Evolutionary conservation across 2,888 invertebrate genomes (phyloP).

Genomic region (Callimorpha dominula): DNA sequence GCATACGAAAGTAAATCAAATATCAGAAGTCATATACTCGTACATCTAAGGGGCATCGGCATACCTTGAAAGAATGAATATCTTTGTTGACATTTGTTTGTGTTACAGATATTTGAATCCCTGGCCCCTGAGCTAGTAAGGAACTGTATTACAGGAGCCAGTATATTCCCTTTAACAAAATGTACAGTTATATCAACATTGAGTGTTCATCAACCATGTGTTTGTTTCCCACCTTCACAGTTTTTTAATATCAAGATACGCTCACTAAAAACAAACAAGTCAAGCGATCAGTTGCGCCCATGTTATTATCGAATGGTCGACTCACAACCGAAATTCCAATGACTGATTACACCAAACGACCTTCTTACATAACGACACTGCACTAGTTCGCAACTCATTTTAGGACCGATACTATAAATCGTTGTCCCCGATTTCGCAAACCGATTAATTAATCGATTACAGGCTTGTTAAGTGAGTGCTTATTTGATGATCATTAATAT

Average conservation of each 20-base stretch:
- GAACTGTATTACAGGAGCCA: too few species aligned
- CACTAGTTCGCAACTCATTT: constrained; percentile 54
- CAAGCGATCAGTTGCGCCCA: constrained; percentile 61
- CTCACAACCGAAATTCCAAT: constrained; percentile 43
- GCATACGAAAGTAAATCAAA: too few species aligned
- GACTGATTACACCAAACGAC: constrained; percentile 53
- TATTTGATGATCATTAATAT: constrained; percentile 37
- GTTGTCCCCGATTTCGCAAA: constrained; percentile 58
- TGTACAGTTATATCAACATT: too few species aligned
- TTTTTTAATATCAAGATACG: neutral
- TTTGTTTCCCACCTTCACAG: neutral
- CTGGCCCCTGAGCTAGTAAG: too few species aligned
- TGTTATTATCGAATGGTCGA: constrained; percentile 54
- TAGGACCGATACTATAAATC: constrained; percentile 49
- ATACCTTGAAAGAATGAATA: too few species aligned
- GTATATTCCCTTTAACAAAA: too few species aligned
- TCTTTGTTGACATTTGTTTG: too few species aligned
- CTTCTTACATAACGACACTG: constrained; percentile 60
- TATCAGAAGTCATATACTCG: too few species aligned
- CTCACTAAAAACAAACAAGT: constrained; percentile 41
- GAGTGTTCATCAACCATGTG: neutral
- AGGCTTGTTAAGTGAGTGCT: constrained; percentile 43
- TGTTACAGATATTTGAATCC: too few species aligned
- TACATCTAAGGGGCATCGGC: too few species aligned
- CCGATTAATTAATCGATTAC: constrained; percentile 56